Conservation (phyloP, 1,140 invertebrate species). For the Neodiprion lecontei region DNA sequence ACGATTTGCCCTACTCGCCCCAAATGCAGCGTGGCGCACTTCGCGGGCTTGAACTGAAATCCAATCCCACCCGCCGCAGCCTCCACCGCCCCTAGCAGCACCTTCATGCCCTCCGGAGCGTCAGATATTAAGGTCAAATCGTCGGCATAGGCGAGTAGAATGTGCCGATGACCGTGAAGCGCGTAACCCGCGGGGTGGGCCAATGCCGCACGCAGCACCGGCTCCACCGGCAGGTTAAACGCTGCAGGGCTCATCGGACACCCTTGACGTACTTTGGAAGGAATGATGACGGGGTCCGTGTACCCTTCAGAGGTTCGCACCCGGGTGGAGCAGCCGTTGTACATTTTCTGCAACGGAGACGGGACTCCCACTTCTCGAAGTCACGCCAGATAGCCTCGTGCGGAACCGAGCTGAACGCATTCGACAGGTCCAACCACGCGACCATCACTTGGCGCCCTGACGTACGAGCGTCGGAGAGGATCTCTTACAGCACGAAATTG, state of each 20-base stretch:
- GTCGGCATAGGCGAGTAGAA: conserved; percentile 44
- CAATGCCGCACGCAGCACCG: conserved; percentile 23
- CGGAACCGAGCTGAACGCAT: conserved; percentile 46
- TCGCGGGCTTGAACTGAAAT: conserved; percentile 37
- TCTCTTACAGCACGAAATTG: conserved; percentile 44
- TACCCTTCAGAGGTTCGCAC: conserved; percentile 24
- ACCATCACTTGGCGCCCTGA: conserved; percentile 32
- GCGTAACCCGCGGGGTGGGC: conserved; percentile 26
- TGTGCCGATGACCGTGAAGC: conserved; percentile 27
- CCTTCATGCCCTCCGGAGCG: conserved; percentile 19
- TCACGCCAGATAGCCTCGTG: conserved; percentile 37
- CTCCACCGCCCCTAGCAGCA: conserved; percentile 25
- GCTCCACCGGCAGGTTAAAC: conserved; percentile 56
- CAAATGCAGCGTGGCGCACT: conserved; percentile 39
- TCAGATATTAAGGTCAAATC: conserved; percentile 36
- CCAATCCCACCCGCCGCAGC: conserved; percentile 20
- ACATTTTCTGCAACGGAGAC: conserved; percentile 22
- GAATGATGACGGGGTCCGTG: conserved; percentile 40
- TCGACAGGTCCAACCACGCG: conserved; percentile 44
- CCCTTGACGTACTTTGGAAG: conserved; percentile 51
- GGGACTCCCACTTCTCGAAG: conserved; percentile 26
- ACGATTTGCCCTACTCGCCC: not conserved
- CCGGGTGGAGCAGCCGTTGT: conserved; percentile 23
- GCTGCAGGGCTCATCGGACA: conserved; percentile 51
- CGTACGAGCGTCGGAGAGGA: conserved; percentile 33